phyloP scores from a whole-genome alignment of 2,888 invertebrate species.

The Peribatodes rhomboidaria region DNA sequence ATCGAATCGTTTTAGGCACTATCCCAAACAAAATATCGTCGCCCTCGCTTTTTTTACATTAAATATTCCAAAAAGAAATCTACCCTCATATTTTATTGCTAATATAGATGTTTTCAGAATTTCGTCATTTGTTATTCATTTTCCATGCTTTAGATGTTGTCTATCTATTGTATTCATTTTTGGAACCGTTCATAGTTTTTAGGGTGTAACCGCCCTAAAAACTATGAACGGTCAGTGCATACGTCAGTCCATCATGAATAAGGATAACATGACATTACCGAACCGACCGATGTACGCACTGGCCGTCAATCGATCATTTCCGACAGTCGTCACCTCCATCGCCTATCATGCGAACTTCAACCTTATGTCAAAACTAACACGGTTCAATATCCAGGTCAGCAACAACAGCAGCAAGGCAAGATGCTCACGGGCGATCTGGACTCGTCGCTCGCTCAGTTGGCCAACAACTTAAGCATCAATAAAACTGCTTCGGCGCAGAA shows the following conservation, averaged over 20 bases:
- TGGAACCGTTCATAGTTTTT: not conserved
- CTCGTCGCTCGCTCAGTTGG: slow-evolving; percentile 96
- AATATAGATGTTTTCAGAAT: not conserved
- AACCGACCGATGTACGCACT: not conserved
- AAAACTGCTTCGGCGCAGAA: slow-evolving; percentile 90
- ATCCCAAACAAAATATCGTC: not conserved
- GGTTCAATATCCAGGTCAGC: slow-evolving; percentile 65
- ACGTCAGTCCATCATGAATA: not conserved
- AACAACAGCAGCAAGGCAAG: slow-evolving; percentile 85
- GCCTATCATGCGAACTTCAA: slow-evolving; percentile 15
- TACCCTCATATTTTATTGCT: slow-evolving; percentile 2
- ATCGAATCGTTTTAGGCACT: not conserved
- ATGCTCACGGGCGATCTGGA: slow-evolving; percentile 97
- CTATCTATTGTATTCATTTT: slow-evolving; percentile 3
- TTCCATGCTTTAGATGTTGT: slow-evolving; percentile 25
- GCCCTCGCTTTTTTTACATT: slow-evolving; percentile 6
- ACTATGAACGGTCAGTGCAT: not conserved
- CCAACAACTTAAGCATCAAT: slow-evolving; percentile 96
- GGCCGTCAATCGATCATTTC: not conserved
- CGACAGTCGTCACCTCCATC: not conserved
- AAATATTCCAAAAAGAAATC: not conserved
- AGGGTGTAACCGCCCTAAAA: not conserved
- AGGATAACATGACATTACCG: not conserved
- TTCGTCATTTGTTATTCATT: not conserved
- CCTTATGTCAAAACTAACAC: slow-evolving; percentile 29